Evolutionary conservation across 2,797 vertebrate species (phyloP).

Genomic region (Falco biarmicus): DNA sequence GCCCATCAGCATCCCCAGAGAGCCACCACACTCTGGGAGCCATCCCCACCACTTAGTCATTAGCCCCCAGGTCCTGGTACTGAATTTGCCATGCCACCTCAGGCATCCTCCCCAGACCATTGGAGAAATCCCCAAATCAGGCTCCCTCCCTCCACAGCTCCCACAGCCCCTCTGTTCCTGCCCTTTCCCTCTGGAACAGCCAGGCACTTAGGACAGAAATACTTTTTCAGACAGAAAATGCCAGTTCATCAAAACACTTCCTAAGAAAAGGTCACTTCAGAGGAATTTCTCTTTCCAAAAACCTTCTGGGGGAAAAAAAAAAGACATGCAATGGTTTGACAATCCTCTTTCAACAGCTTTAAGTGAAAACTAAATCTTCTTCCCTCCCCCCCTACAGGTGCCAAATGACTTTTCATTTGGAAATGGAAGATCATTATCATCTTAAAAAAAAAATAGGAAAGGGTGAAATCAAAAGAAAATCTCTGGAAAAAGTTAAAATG

Average conservation of each 20-base stretch:
- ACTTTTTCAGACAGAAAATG: conserved; percentile 21
- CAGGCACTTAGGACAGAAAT: neutral
- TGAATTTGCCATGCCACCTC: neutral
- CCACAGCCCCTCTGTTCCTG: neutral
- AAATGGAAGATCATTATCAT: conserved; percentile 43
- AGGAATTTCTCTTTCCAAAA: conserved; percentile 49
- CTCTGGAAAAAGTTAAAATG: conserved; percentile 40
- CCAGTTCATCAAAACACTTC: conserved; percentile 41
- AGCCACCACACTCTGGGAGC: neutral
- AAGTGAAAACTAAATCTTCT: conserved; percentile 43
- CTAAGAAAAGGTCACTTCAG: conserved; percentile 54
- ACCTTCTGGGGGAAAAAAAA: neutral
- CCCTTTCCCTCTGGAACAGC: neutral
- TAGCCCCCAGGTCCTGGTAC: neutral
- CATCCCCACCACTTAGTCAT: neutral
- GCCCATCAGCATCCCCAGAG: neutral
- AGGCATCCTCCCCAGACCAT: neutral
- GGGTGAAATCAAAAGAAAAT: conserved; percentile 37
- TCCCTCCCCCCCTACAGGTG: neutral
- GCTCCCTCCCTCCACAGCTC: neutral
- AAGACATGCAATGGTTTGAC: neutral
- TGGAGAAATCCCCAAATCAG: neutral
- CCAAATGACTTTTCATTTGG: conserved; percentile 58
- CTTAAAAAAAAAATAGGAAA: conserved; percentile 13
- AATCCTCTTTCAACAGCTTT: conserved; percentile 34